Evolutionary conservation across 2,888 invertebrate genomes (phyloP).

Genomic region (Chloroclysta siterata): DNA sequence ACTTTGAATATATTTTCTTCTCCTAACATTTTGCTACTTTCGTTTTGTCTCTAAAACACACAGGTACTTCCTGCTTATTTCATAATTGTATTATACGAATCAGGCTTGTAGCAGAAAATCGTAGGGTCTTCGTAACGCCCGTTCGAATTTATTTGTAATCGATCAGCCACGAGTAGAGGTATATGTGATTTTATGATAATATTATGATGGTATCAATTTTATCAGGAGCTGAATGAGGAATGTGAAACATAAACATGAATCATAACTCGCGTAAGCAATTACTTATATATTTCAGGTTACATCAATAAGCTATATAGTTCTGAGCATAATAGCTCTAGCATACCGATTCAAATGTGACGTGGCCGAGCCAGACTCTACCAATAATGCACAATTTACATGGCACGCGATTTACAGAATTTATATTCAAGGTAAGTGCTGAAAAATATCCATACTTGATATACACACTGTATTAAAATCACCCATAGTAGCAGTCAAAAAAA

Average conservation of each 20-base stretch:
- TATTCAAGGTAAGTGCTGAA: slow-evolving; percentile 53
- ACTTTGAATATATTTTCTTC: too few species aligned
- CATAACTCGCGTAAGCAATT: background rate
- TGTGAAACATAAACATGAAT: background rate
- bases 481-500: background rate
- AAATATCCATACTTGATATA: background rate
- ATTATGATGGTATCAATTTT: slow-evolving; percentile 3
- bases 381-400: slow-evolving; percentile 49
- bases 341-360: slow-evolving; percentile 51
- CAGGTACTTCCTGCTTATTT: too few species aligned
- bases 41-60: too few species aligned
- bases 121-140: background rate
- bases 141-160: background rate
- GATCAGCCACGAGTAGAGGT: background rate
- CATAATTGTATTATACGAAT: too few species aligned
- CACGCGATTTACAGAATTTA: slow-evolving; percentile 51
- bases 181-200: slow-evolving; percentile 8
- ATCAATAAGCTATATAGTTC: slow-evolving; percentile 52
- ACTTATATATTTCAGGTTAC: slow-evolving; percentile 54
- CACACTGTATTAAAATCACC: too few species aligned
- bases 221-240: background rate
- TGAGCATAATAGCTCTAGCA: slow-evolving; percentile 53
- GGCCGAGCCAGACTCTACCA: slow-evolving; percentile 2
- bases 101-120: too few species aligned
- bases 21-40: too few species aligned